Base-by-base conservation (phyloP, 2,113 vertebrate species). In the Tetraodon nigroviridis region DNA sequence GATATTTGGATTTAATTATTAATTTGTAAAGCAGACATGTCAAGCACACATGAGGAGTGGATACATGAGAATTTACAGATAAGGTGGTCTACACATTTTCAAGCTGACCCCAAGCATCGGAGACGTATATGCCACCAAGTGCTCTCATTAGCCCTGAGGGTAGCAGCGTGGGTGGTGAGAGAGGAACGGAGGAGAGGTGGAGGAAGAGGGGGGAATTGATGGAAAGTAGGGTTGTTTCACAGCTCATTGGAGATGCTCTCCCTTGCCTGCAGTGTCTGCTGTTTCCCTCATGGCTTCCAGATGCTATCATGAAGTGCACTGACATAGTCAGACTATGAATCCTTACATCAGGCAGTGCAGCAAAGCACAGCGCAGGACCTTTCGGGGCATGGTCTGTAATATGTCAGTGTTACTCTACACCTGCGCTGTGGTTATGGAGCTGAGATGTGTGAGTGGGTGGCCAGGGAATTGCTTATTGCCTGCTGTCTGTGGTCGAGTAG, bases 221-320 rank as follows among this genome's bases (percentile, higher is more conserved):
- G 86, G 87, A 89, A 90, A 91, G 89, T 88, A 74, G 82, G 78
- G 76, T 89, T 87, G 85, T 85, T 89, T 90, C 88, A 90, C 88
- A 91, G 87, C 86, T 90, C 89, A 90, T 90, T 91, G 88, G 84
- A 86, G 88, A 87, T 82, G 87, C 79, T 89, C 82, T 80, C 84
- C 64, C 78, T 72, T 79, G 81, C 78, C 80, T 76, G 64, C 81
- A 84, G 71, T 84, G 81, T 89, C 87, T 89, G 83, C 80, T 81
- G 74, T 78, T 78, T 78, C 76, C 80, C 88, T 89, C 89, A 89
- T 88, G 83, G 83, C 73, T 89, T 90, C 89, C 90, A 90, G 89
- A 90, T 91, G 90, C 87, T 78, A 78, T 68, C 76, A 64, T 66
- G 61, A 75, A 74, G 64, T 77, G 54, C 61, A 48, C 58, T 71